These are phyloP conservation scores for Metacarcinus magister DNA, from an alignment of 2,888 invertebrate species.

Conservation along the genomic window DNA sequence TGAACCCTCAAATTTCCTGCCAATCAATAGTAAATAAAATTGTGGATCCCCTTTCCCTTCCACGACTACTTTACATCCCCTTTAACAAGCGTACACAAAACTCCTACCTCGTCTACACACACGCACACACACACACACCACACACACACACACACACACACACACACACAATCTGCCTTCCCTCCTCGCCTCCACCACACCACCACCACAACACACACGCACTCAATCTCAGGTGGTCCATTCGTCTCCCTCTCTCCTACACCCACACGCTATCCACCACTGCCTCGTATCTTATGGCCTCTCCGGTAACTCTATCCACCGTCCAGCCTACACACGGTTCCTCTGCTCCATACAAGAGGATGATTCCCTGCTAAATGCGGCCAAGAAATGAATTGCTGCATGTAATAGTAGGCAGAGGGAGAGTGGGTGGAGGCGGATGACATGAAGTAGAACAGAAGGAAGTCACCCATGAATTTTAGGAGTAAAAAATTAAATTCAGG, in stretches of 20 bases:
- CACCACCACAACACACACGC: background rate
- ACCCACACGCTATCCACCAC: constrained; percentile 22
- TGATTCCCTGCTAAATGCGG: background rate
- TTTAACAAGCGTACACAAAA: constrained; percentile 40
- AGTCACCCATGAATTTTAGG: background rate
- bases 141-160: background rate
- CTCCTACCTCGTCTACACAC: background rate
- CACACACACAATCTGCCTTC: background rate
- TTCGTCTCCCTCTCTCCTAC: constrained; percentile 23
- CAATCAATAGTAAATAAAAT: constrained; percentile 27
- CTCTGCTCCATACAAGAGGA: background rate
- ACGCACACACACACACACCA: background rate
- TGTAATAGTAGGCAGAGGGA: background rate
- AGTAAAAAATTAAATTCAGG: background rate
- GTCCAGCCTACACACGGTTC: background rate
- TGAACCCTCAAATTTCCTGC: background rate
- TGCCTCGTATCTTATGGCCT: background rate
- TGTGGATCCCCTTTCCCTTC: constrained; percentile 20
- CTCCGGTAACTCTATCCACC: background rate
- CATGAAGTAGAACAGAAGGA: background rate
- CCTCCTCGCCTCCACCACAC: background rate
- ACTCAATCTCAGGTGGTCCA: constrained; percentile 13
- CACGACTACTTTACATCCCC: constrained; percentile 29
- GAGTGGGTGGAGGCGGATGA: background rate
- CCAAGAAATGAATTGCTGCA: background rate